Conservation (phyloP, 2,888 invertebrate species). For the Myopa tessellatipennis region DNA sequence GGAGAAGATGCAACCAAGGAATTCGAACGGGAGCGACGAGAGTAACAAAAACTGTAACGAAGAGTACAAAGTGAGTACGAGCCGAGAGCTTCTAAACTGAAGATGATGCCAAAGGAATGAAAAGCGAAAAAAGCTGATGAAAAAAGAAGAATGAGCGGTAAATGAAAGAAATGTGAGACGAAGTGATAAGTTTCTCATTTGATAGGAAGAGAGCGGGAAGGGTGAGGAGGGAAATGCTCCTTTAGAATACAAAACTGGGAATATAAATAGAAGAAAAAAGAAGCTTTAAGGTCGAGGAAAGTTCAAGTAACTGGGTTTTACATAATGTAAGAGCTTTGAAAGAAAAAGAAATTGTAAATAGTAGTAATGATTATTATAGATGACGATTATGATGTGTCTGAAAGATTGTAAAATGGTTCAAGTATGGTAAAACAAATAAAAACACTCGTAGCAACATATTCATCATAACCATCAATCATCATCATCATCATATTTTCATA, state of each 20-base stretch:
- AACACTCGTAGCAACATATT: no score
- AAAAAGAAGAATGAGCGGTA: background rate
- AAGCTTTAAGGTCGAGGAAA: constrained; percentile 12
- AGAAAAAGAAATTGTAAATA: background rate
- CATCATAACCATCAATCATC: no score
- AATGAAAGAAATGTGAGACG: background rate
- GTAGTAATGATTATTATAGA: background rate
- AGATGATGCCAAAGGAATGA: background rate
- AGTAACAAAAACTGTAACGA: background rate
- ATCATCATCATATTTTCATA: no score
- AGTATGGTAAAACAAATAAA: no score
- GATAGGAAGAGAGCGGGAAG: background rate
- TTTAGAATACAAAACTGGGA: background rate
- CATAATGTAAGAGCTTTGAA: background rate
- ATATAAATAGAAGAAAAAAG: background rate
- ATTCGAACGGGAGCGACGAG: background rate
- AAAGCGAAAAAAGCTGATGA: background rate
- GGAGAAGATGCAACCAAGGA: background rate
- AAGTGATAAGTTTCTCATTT: background rate
- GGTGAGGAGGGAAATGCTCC: background rate
- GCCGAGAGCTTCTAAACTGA: background rate
- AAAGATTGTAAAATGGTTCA: no score
- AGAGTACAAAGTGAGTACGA: background rate
- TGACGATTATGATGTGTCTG: background rate
- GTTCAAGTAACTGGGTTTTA: constrained; percentile 24